Percentiles rank a stretch among this genome's conserved stretches.
Evolutionary conservation across 92 coral and sea anemone genomes (phyloP).

Genomic region (Actinostola sp.): DNA sequence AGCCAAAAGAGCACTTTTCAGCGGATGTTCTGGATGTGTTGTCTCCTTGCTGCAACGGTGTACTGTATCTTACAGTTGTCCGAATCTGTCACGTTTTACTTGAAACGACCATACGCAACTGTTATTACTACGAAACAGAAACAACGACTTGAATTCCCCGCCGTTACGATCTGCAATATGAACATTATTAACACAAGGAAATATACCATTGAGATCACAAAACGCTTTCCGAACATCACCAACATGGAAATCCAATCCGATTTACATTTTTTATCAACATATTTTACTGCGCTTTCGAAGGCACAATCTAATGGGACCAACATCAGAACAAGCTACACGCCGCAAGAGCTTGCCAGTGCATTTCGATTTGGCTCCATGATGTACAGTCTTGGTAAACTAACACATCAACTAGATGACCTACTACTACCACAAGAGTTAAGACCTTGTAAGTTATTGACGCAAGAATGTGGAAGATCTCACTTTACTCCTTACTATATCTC

Average conservation of each 20-base stretch:
- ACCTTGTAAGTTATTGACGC: not conserved
- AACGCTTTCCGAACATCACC: constrained; percentile 1
- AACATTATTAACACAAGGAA: constrained; percentile 31
- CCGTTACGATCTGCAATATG: constrained; percentile 51
- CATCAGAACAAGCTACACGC: not conserved
- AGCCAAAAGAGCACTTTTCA: constrained; percentile 1
- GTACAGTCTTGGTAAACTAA: not conserved
- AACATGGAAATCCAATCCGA: not conserved
- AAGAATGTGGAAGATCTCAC: not conserved
- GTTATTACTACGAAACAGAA: constrained; percentile 14
- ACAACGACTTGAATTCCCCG: constrained; percentile 34
- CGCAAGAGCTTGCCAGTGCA: not conserved
- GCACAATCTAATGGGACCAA: not conserved
- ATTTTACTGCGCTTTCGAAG: not conserved
- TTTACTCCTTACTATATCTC: not conserved
- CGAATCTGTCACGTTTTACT: constrained; percentile 21
- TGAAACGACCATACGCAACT: constrained; percentile 22
- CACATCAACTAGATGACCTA: not conserved
- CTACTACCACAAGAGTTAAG: not conserved
- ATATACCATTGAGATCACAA: not conserved
- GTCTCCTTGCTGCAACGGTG: constrained; percentile 21
- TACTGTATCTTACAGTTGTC: constrained; percentile 1
- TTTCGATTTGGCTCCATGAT: not conserved
- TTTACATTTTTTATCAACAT: not conserved
- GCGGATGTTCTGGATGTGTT: constrained; percentile 31